These are phyloP conservation scores for Platycercus adscitus DNA, from an alignment of 2,113 vertebrate species.

Conservation along the genomic window DNA sequence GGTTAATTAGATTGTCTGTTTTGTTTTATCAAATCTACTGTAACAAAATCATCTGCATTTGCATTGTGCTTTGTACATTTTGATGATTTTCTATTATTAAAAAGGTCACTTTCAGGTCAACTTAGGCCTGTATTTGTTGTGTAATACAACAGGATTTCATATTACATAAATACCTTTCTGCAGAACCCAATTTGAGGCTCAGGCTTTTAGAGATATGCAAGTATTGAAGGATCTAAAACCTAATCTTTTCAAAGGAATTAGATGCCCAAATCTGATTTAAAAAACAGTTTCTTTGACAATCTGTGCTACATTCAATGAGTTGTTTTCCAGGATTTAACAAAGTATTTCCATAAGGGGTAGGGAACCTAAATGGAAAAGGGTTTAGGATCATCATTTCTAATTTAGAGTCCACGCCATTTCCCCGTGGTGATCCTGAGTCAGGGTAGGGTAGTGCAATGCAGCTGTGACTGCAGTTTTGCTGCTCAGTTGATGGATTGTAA, in stretches of 20 bases:
- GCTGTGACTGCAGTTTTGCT: neutral
- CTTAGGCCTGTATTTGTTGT: neutral
- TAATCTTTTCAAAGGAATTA: neutral
- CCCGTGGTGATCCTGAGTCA: neutral
- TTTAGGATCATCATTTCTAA: neutral
- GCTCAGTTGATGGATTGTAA: neutral
- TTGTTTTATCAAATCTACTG: constrained; percentile 70
- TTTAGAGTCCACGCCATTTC: neutral
- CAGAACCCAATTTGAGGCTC: neutral
- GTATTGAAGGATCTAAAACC: neutral
- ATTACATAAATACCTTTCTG: neutral
- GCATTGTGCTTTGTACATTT: constrained; percentile 56
- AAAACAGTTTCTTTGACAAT: neutral
- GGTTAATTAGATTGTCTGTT: constrained; percentile 75
- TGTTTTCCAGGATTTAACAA: neutral
- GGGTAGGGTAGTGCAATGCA: too few relatives aligned
- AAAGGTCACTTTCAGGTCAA: constrained; percentile 52
- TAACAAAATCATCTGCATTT: constrained; percentile 71
- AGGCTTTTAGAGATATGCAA: neutral
- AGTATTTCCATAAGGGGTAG: neutral
- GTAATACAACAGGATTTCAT: neutral
- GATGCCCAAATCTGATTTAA: neutral
- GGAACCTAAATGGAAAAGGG: neutral
- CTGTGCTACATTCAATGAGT: neutral
- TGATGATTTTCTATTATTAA: constrained; percentile 52